Base-by-base conservation (phyloP, 2,888 invertebrate species). In the Harmothoe impar region DNA sequence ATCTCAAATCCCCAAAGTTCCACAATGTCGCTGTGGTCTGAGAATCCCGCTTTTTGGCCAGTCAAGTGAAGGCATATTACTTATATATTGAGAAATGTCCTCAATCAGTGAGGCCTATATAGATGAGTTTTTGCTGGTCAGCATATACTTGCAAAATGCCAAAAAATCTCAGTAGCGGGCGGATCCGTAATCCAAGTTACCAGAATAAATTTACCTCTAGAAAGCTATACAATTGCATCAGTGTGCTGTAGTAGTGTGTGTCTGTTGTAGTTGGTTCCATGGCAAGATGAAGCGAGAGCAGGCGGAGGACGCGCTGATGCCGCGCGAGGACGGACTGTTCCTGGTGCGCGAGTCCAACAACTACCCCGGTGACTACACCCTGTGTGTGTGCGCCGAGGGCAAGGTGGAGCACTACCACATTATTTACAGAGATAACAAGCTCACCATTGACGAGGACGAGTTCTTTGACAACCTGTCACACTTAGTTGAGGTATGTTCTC, bases 391-490 rank as follows among this genome's bases (percentile, higher is more conserved):
- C 90, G 99, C 97, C 96, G 97, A 98, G 94, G 97, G 97, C 91
- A 98, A 98, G 96, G 99, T 99, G 91, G 99, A 99, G 96, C 99
- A 99, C 96, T 99, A 99, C 96, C 97, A 98, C 95, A 97, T 99
- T 94, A 97, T 98, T 95, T 97, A 97, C 96, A 93, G 97, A 94
- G 97, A 97, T 94, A 98, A 98, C 96, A 98, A 98, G 95, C 96
- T 99, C 93, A 99, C 99, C 54, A 99, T 99, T 94, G 99, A 99
- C 96, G 99, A 99, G 95, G 99, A 99, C 96, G 99, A 98, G 95
- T 99, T 98, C 96, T 99, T 99, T 96, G 98, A 99, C 95, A 98
- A 98, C 96, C 97, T 99, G 95, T 98, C 98, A 90, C 97, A 99
- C 95, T 97, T 99, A 94, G 98, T 99, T 92, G 98, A 98, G 96